Base-by-base conservation (phyloP, 2,888 invertebrate species). In the Odiellus spinosus region DNA sequence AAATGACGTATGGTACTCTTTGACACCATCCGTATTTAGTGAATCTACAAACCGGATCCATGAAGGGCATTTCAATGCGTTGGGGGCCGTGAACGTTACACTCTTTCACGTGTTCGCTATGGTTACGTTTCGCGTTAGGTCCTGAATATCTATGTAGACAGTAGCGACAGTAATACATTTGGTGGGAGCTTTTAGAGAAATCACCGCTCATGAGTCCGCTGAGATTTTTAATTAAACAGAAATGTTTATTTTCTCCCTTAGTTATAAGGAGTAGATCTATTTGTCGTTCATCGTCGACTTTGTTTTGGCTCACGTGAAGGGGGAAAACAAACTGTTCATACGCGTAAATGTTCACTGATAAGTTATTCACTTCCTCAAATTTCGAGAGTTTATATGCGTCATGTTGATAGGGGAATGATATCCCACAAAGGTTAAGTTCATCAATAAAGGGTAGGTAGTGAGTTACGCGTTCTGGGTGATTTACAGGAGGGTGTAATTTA, bases 341-440 rank as follows among this genome's bases (percentile, higher is more conserved):
- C 17, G 39, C 32, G 19, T 20, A 47, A 3, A 47, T 33, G 33
- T 47, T 47, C 3, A 47, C n/a, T 2, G 47, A 38, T 17, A 47
- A 10, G 19, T n/a, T 12, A 36, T 47, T 47, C 11, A 2, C 12
- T 5, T 2, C 8, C 14, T 38, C 47, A 39, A 42, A 47, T 39
- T 42, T 42, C 5, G 1, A 3, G 3, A 6, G 26, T 6, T 26
- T 26, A 8, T 26, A 6, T 26, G 26, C 4, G 8, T 26, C 26
- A 26, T 4, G 26, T 26, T 26, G 4, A 26, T 6, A 26, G 26
- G 26, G 26, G 26, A 26, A 26, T 6, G 26, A 26, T 8, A 46
- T 10, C 21, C 20, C 26, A 10, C 5, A 5, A 6, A 34, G 18
- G 19, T 44, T 35, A 11, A 44, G n/a, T 10, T 35, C 36, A 3